Evolutionary conservation across 2,113 vertebrate genomes (phyloP).

Genomic region (Edolisoma coerulescens): DNA sequence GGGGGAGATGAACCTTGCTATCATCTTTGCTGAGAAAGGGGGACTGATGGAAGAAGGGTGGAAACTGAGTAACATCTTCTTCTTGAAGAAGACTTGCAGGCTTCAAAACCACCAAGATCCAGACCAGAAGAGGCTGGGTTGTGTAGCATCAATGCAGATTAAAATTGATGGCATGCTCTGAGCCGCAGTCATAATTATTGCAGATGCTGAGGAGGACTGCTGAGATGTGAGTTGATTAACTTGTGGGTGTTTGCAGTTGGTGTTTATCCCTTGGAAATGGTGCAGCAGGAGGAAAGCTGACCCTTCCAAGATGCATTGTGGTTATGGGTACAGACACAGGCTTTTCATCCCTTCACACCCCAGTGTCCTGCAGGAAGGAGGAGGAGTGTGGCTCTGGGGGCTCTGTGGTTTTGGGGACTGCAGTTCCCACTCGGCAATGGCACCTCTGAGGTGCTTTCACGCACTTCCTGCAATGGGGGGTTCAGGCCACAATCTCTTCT

Average conservation of each 20-base stretch:
- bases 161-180: neutral
- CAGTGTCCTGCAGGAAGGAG: neutral
- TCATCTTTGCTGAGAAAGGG: neutral
- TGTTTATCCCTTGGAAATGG: neutral
- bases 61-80: neutral
- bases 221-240: neutral
- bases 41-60: neutral
- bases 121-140: neutral
- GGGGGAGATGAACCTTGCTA: neutral
- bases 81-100: neutral
- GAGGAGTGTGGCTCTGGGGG: neutral
- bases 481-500: neutral
- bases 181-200: neutral
- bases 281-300: neutral
- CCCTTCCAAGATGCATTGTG: neutral
- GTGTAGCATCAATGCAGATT: neutral
- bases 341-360: neutral
- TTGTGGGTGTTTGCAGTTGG: neutral
- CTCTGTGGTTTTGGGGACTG: neutral
- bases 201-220: neutral
- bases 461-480: neutral
- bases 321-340: neutral
- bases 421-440: neutral
- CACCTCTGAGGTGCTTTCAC: neutral
- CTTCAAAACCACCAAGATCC: neutral